Evolutionary conservation across 2,888 invertebrate genomes (phyloP), one percentile per base, ranked within the genome.

Genomic region (Drosophila pseudotakahashii): DNA sequence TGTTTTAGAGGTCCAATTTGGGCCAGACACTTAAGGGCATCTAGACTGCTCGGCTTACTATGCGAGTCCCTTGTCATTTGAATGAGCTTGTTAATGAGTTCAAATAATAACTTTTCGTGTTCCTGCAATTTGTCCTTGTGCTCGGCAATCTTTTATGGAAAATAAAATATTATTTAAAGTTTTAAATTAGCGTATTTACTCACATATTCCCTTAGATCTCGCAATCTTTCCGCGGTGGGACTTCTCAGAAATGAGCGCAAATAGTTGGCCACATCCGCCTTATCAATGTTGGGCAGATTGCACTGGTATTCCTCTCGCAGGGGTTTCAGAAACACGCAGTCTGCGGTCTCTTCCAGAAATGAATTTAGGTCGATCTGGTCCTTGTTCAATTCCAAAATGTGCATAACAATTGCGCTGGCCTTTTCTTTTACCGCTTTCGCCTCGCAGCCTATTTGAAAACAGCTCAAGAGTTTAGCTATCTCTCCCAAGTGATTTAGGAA

Each of bases 11-110:
- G 82, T 0, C 91, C 91, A 37, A 91, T 88, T 75, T 90, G 86
- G 5, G 90, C 91, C 36, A 91, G 92, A 91, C 97, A 98, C 82
- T 94, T 94, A n/a, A 95, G 93, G 0, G 97, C 96, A 92, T 95
- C 95, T 41, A 94, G 90, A 45, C 93, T 94, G 30, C 75, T 64
- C 9, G 72, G 45, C 2, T 51, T 42, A 30, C 79, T 80, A 11
- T 70, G 53, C 4, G 78, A 70, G 11, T 81, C 79, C 3, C 89
- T 82, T n/a, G 89, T 81, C 68, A 89, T 80, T 48, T 79, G 73
- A 34, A 91, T 75, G 1, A 91, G 69, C 0, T 77, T 78, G 48
- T 79, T 84, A 10, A 90, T 76, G 2, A 91, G 69, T 5, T 85
- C 78, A 59, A 87, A 84, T 3, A 90, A 66, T 3, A 89, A 34